These are phyloP conservation scores for Ameiurus melas DNA, from an alignment of 2,113 vertebrate genomes.

Conservation along the genomic window DNA sequence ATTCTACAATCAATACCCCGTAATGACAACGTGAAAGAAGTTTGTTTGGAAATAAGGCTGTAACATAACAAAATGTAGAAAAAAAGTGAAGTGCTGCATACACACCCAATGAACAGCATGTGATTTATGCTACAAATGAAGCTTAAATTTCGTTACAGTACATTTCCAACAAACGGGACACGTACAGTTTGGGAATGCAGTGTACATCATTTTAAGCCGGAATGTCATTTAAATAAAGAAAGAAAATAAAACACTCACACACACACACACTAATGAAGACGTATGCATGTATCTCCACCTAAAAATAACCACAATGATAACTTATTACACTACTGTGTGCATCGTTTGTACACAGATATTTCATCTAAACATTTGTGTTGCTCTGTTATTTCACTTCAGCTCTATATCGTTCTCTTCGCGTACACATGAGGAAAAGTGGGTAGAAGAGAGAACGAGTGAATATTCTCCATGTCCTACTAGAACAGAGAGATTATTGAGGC, in stretches of 20 bases:
- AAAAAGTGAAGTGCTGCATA: too few relatives aligned
- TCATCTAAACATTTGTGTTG: not conserved
- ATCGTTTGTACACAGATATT: not conserved
- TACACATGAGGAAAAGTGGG: not conserved
- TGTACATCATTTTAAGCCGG: not conserved
- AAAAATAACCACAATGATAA: not conserved
- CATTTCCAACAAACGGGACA: not conserved
- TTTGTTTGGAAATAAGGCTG: too few relatives aligned
- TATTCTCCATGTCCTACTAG: conserved; percentile 19
- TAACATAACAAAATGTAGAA: too few relatives aligned
- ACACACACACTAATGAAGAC: not conserved
- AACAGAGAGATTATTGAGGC: conserved; percentile 26
- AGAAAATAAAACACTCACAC: not conserved
- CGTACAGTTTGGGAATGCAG: not conserved
- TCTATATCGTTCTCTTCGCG: not conserved
- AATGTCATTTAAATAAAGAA: not conserved
- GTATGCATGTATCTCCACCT: not conserved
- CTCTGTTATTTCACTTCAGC: not conserved
- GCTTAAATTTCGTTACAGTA: not conserved
- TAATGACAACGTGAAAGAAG: too few relatives aligned
- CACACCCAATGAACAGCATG: not conserved
- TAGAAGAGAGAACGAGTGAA: not conserved
- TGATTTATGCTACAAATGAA: not conserved
- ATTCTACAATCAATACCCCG: too few relatives aligned
- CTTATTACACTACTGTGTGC: not conserved